A percentile compares a stretch with the other conserved stretches of the same genome.
Conservation (phyloP, 2,113 vertebrate species). For the Chlorodrepanis virens region DNA sequence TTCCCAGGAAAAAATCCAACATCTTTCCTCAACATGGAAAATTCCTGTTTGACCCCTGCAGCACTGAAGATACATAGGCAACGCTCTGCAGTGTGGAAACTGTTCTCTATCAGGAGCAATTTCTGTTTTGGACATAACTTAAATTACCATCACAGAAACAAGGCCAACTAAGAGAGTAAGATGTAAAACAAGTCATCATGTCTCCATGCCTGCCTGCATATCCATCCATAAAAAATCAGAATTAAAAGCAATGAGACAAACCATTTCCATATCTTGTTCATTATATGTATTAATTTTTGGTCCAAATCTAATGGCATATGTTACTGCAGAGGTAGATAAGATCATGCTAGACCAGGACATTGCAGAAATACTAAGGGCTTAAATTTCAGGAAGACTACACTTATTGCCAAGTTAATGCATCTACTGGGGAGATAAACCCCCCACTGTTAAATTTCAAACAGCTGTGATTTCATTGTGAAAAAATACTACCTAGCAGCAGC, state of each 20-base stretch:
- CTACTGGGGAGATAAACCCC: fast-evolving
- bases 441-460: not conserved
- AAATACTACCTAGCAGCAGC: not conserved
- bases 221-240: not conserved
- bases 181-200: not conserved
- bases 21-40: not conserved
- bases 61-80: not conserved
- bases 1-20: not conserved
- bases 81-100: not conserved
- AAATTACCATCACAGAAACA: not conserved
- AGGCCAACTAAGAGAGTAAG: not conserved
- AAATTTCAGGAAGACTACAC: not conserved
- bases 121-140: not conserved
- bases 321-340: not conserved
- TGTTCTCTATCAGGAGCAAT: not conserved
- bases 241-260: not conserved
- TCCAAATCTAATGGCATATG: not conserved
- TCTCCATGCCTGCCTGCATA: not conserved
- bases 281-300: not conserved
- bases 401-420: not conserved
- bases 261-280: not conserved
- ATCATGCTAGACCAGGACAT: not conserved
- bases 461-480: not conserved
- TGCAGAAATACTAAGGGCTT: not conserved
- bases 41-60: not conserved